Percentiles rank a stretch among this genome's conserved stretches.
Conservation (phyloP, 1,140 invertebrate genomes). For the Coptotermes formosanus region DNA sequence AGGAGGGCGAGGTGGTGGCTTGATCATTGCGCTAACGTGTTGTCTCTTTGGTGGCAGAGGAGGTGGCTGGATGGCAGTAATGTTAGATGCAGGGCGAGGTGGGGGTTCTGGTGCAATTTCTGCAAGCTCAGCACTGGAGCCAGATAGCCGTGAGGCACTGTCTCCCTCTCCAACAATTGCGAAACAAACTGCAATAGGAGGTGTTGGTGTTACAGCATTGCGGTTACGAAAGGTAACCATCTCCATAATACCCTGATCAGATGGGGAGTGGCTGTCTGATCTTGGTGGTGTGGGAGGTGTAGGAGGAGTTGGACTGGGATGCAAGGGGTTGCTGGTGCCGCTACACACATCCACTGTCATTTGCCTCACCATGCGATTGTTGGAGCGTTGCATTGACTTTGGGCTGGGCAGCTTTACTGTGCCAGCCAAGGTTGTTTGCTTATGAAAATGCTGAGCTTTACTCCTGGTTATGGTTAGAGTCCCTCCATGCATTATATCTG, state of each 20-base stretch:
- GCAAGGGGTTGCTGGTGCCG: constrained; percentile 21
- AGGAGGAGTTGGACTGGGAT: constrained; percentile 32
- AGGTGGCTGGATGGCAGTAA: constrained; percentile 66
- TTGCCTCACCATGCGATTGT: constrained; percentile 36
- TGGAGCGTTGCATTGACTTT: constrained; percentile 28
- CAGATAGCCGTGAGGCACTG: constrained; percentile 46
- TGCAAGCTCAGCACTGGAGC: constrained; percentile 42
- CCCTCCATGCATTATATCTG: not conserved
- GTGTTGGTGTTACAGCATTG: constrained; percentile 34
- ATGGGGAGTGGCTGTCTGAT: constrained; percentile 37
- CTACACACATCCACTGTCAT: constrained; percentile 36
- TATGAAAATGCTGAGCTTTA: constrained; percentile 22
- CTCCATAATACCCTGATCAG: constrained; percentile 34
- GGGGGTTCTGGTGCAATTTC: constrained; percentile 67
- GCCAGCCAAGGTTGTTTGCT: constrained; percentile 29
- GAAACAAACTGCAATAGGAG: constrained; percentile 28
- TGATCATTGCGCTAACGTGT: constrained; percentile 44
- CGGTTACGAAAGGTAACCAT: constrained; percentile 37
- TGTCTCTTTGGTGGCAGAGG: constrained; percentile 83
- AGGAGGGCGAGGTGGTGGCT: constrained; percentile 65
- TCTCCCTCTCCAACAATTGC: constrained; percentile 36
- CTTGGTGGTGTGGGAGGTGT: constrained; percentile 27
- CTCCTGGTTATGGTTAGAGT: not conserved
- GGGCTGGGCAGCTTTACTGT: constrained; percentile 32
- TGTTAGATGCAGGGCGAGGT: constrained; percentile 58